phyloP scores from a whole-genome alignment of 2,888 invertebrate genomes.

The Spodoptera exigua region DNA sequence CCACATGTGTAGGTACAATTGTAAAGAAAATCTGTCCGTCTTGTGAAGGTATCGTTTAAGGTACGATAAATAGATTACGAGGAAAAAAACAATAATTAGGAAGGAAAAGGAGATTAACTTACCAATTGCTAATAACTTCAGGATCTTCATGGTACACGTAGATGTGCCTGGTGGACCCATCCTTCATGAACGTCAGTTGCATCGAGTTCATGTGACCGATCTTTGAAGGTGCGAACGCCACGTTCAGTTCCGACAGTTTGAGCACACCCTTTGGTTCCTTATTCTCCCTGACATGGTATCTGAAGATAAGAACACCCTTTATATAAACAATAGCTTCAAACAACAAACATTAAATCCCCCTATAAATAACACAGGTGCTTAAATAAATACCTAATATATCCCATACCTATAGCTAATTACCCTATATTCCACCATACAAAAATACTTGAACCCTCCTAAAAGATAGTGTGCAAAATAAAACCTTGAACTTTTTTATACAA shows the following conservation, averaged over 20 bases:
- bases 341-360: not conserved
- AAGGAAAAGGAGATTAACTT: too few relatives aligned
- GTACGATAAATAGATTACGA: too few relatives aligned
- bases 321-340: not conserved
- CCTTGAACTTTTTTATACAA: slow-evolving; percentile 17
- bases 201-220: slow-evolving; percentile 94
- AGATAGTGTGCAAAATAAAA: slow-evolving; percentile 7
- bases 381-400: not conserved
- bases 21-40: too few relatives aligned
- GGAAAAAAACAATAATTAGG: slow-evolving; percentile 7
- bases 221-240: slow-evolving; percentile 95
- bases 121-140: slow-evolving; percentile 96
- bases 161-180: slow-evolving; percentile 95
- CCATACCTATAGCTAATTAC: not conserved
- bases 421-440: not conserved
- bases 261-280: slow-evolving; percentile 95
- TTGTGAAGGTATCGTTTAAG: too few relatives aligned
- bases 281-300: slow-evolving; percentile 92
- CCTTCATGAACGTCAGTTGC: slow-evolving; percentile 95
- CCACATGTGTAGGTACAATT: too few relatives aligned
- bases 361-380: slow-evolving; percentile 16
- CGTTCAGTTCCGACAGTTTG: slow-evolving; percentile 94
- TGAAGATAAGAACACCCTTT: slow-evolving; percentile 59
- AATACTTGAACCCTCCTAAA: not conserved
- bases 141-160: slow-evolving; percentile 96